Conservation (phyloP, 1,140 invertebrate species). For the Caligus rogercresseyi region DNA sequence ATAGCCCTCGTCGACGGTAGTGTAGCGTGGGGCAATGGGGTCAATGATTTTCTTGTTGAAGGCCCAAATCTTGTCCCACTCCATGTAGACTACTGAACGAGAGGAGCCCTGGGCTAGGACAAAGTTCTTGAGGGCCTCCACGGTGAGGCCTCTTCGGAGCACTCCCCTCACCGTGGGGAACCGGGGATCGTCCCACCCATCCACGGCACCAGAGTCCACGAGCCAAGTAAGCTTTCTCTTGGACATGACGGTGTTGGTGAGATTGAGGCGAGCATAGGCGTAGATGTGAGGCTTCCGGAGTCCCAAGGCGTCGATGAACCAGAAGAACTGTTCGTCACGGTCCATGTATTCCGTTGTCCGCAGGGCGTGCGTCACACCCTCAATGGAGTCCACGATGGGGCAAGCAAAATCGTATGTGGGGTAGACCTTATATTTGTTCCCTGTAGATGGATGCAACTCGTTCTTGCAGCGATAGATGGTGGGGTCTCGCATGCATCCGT, state of each 20-base stretch:
- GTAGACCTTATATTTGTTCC: conserved; percentile 95
- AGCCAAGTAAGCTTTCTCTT: conserved; percentile 97
- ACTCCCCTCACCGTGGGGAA: conserved; percentile 96
- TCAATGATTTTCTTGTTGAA: conserved; percentile 98
- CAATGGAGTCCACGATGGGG: conserved; percentile 92
- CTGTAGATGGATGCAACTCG: conserved; percentile 78
- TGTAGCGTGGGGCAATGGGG: conserved; percentile 74
- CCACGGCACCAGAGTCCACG: conserved; percentile 74
- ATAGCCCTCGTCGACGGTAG: conserved; percentile 49
- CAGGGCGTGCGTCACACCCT: conserved; percentile 90
- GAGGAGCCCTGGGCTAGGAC: conserved; percentile 98
- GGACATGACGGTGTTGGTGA: conserved; percentile 93
- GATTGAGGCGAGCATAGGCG: conserved; percentile 85
- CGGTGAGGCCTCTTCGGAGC: conserved; percentile 83
- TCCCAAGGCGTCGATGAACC: conserved; percentile 72
- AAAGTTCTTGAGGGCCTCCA: conserved; percentile 90
- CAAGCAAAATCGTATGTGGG: conserved; percentile 99
- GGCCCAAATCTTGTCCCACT: conserved; percentile 99
- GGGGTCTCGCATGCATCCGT: conserved; percentile 96
- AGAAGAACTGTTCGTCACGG: conserved; percentile 91
- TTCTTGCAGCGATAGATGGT: conserved; percentile 97
- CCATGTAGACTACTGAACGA: conserved; percentile 92
- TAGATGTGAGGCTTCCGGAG: conserved; percentile 82
- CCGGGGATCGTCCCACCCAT: conserved; percentile 97
- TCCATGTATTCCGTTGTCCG: conserved; percentile 98